Percentiles rank a stretch among this genome's conserved stretches.
Evolutionary conservation across 2,113 vertebrate genomes (phyloP).

Genomic region (Nothocercus nigrocapillus): DNA sequence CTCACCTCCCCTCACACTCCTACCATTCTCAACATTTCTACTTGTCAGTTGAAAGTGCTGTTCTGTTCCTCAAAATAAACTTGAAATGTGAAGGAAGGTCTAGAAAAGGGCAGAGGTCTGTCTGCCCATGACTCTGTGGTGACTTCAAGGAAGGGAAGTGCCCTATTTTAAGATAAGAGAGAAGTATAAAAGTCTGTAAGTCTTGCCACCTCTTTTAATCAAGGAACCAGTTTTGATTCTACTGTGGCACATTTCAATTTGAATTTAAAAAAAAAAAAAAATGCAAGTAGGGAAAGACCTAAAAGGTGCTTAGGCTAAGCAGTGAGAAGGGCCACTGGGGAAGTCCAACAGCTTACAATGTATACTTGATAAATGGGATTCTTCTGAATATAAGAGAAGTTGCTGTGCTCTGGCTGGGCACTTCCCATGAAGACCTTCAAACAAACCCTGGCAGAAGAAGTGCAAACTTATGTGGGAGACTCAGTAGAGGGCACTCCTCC

Average conservation of each 20-base stretch:
- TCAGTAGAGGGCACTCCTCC: slow-evolving; percentile 31
- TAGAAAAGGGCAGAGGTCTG: neutral
- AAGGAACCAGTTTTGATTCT: neutral
- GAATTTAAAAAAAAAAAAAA: neutral
- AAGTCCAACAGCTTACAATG: neutral
- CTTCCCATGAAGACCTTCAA: neutral
- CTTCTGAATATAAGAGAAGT: neutral
- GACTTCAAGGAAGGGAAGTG: neutral
- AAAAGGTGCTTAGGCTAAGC: neutral
- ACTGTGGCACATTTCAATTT: neutral
- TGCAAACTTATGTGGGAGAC: fast-evolving
- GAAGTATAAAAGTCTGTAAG: neutral
- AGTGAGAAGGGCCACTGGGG: neutral
- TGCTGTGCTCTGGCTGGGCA: neutral
- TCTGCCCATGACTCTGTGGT: neutral
- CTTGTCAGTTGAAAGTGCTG: neutral
- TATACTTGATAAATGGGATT: neutral
- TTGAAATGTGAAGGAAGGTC: neutral
- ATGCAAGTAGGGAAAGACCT: neutral
- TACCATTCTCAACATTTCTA: neutral
- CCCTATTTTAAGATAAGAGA: neutral
- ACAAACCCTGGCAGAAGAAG: neutral
- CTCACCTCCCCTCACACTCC: fast-evolving
- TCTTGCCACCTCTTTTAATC: neutral
- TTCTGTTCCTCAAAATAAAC: neutral